Evolutionary conservation across 2,888 invertebrate species (phyloP), one percentile per base, ranked within the genome.

Genomic region (Drosophila niveifrons): DNA sequence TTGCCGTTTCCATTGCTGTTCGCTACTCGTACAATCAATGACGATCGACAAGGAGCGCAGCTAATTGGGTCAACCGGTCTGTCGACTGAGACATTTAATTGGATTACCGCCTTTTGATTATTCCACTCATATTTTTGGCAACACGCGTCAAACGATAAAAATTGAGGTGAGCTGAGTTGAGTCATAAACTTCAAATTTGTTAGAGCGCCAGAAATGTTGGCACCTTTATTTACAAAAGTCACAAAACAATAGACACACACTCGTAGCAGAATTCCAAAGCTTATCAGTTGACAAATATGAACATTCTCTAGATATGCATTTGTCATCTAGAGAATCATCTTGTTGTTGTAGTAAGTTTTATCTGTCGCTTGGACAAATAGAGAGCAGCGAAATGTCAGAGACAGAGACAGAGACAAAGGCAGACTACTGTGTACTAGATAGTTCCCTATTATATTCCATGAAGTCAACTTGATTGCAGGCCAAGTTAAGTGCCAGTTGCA

Each of bases 91-190:
- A 71, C 76, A 79, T 88, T 88, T 91, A 90, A 90, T 91, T 91
- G 90, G 91, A 88, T 90, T 90, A 88, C 90, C 91, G 91, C 90
- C 89, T 88, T 88, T 89, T 86, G 76, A 90, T 91, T 91, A 82
- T 13, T 1, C 15, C 15, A 15, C 48, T 48, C 51, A 48, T 46
- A 57, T 71, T 75, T 75, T 76, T 73, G 66, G 69, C 68, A 80
- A 81, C 84, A 73, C 79, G 88, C 82, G 78, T 6, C 17, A 52
- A 17, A 8, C 13, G 11, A 41, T 43, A 17, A 31, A 31, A 10
- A 31, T 23, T 10, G 10, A 31, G 9, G 10, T 31, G 31, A 39
- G 39, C 2, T 15, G 3, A 34, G 56, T 71, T 72, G 69, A 71
- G 43, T 83, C 72, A 76, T 56, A 34, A 53, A 67, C 47, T 57